Evolutionary conservation across 2,113 vertebrate genomes (phyloP), one percentile per base, ranked within the genome.

Genomic region (Melanotaenia duboulayi): DNA sequence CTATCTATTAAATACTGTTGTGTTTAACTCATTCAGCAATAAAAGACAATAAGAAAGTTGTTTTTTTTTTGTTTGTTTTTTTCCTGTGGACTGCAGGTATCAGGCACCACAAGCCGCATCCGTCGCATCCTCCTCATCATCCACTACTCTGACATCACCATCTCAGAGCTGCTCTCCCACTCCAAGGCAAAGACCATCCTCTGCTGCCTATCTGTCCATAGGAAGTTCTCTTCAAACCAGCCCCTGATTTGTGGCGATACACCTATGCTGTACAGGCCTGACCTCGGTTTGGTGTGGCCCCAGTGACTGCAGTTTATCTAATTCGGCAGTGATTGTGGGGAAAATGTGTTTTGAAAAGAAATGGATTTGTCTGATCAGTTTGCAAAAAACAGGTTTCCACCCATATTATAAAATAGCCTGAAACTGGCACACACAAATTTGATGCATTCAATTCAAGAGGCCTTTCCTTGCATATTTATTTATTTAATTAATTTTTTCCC

Each of bases 41-140:
- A 42, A 24, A 24, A 52, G 40, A 25, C 7, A 52, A 14, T 66
- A 10, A 66, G 49, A 37, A 48, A n/a, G n/a, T n/a, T n/a, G n/a
- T n/a, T n/a, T n/a, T n/a, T n/a, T n/a, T n/a, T 9, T 11, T 11
- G 4, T 28, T 28, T 28, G 20, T 39, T 5, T 50, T 28, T 50
- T 64, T 32, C 22, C 22, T 14, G 55, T 62, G 64, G 7, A 40
- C 48, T 61, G 11, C 89, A 98, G 97, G 97, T 97, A 95, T 91
- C 96, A 96, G 89, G 93, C 93, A 32, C 94, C 96, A 2, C 95
- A 94, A 92, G 93, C 92, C 44, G 93, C 96, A 11, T 92, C 94
- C 64, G 82, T 92, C 22, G 78, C 95, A 59, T 92, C 95, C 0
- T 93, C 96, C 37, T 92, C 95, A n/a, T 89, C 95, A 22, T 91